phyloP scores from a whole-genome alignment of 2,888 invertebrate species.

The Petrophora chlorosata region DNA sequence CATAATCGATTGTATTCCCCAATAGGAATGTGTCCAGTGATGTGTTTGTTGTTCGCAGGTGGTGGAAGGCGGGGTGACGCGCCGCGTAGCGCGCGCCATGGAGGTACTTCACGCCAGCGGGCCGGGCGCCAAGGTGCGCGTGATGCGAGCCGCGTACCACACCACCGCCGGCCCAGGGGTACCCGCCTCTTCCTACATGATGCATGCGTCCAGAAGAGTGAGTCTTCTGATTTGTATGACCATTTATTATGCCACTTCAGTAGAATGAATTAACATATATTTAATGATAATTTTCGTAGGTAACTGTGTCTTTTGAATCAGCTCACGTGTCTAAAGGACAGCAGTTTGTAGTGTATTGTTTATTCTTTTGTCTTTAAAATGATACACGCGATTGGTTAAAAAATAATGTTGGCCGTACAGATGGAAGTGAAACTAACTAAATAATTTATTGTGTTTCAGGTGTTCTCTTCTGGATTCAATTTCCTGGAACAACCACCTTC shows the following conservation, averaged over 20 bases:
- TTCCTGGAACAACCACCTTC: constrained; percentile 61
- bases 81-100: constrained; percentile 82
- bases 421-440: no score
- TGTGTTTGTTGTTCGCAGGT: constrained; percentile 51
- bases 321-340: no score
- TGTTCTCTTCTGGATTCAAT: constrained; percentile 74
- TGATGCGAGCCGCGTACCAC: constrained; percentile 86
- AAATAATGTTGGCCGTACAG: no score
- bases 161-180: constrained; percentile 69
- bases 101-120: constrained; percentile 88
- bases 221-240: no score
- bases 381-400: no score
- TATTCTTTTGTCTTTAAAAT: no score
- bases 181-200: constrained; percentile 71
- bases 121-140: constrained; percentile 87
- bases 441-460: constrained; percentile 56
- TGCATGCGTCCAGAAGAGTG: constrained; percentile 76
- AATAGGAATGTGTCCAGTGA: not conserved
- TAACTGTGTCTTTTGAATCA: no score
- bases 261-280: no score
- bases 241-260: no score
- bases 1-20: no score
- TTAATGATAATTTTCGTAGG: no score
- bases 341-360: no score
- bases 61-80: constrained; percentile 75